phyloP scores from a whole-genome alignment of 2,113 vertebrate species.

The Conger conger region DNA sequence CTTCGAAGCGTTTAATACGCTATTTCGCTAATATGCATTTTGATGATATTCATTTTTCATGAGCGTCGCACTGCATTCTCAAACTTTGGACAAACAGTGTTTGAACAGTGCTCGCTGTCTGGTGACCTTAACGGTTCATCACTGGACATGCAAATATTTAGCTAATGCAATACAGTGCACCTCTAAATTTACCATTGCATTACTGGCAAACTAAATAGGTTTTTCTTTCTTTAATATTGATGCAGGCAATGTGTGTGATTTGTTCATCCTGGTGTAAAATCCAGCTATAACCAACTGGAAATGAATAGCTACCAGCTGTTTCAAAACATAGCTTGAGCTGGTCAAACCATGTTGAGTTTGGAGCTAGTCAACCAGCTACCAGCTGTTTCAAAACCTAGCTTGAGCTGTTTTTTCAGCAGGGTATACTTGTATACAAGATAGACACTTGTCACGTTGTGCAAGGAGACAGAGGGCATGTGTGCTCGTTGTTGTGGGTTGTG shows the following conservation, averaged over 20 bases:
- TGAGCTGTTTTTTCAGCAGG: too few relatives aligned
- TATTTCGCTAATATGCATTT: neutral
- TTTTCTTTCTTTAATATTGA: neutral
- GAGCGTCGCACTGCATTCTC: neutral
- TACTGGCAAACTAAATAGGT: neutral
- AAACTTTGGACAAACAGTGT: neutral
- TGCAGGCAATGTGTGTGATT: too few relatives aligned
- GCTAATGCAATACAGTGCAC: neutral
- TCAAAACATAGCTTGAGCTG: too few relatives aligned
- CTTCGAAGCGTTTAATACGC: neutral
- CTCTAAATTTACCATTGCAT: neutral
- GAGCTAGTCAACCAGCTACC: too few relatives aligned
- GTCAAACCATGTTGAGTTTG: too few relatives aligned
- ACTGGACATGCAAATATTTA: neutral
- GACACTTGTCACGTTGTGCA: neutral
- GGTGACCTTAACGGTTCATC: neutral
- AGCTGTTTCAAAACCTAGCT: too few relatives aligned
- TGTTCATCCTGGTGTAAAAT: too few relatives aligned
- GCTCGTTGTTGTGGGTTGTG: neutral
- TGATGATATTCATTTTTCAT: neutral
- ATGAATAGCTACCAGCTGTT: too few relatives aligned
- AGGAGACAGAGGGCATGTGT: neutral
- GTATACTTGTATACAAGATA: neutral
- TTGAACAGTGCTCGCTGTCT: neutral
- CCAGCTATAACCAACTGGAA: too few relatives aligned